Percentiles rank a stretch among this genome's conserved stretches.
These are phyloP conservation scores for Ectemnius cavifrons DNA, from an alignment of 2,888 invertebrate genomes.

Conservation along the genomic window DNA sequence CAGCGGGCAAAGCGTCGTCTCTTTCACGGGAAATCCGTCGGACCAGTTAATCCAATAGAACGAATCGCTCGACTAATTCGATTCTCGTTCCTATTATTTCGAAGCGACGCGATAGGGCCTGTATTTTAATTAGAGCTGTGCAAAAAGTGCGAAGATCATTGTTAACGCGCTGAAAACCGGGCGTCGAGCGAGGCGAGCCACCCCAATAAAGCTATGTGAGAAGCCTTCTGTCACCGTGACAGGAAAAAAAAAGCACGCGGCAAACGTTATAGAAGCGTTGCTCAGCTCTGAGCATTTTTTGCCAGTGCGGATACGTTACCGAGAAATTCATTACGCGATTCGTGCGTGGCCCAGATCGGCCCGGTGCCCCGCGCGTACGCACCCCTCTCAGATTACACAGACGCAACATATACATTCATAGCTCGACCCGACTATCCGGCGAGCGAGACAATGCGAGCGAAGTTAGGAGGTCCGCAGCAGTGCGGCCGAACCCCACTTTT, in stretches of 20 bases:
- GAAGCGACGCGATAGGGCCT: neutral
- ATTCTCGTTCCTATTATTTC: conserved; percentile 5
- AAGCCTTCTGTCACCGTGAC: neutral
- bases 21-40: neutral
- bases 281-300: neutral
- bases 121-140: neutral
- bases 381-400: neutral
- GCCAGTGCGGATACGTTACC: conserved; percentile 9
- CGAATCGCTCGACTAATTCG: neutral
- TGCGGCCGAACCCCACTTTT: conserved; percentile 38
- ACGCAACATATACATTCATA: too few species aligned
- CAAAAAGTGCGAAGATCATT: conserved; percentile 5
- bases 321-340: conserved; percentile 56
- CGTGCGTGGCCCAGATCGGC: conserved; percentile 18
- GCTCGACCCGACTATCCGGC: neutral
- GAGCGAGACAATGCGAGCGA: conserved; percentile 33
- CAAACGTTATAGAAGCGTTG: neutral
- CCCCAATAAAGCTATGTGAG: too few species aligned
- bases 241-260: neutral
- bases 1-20: neutral
- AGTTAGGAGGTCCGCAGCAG: too few species aligned
- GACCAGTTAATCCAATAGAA: conserved; percentile 1
- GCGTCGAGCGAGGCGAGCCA: neutral
- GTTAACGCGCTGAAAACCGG: neutral
- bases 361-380: neutral